A percentile compares a stretch with the other conserved stretches of the same genome.
phyloP scores from a whole-genome alignment of 2,797 vertebrate species.

The Pangasius macronema region DNA sequence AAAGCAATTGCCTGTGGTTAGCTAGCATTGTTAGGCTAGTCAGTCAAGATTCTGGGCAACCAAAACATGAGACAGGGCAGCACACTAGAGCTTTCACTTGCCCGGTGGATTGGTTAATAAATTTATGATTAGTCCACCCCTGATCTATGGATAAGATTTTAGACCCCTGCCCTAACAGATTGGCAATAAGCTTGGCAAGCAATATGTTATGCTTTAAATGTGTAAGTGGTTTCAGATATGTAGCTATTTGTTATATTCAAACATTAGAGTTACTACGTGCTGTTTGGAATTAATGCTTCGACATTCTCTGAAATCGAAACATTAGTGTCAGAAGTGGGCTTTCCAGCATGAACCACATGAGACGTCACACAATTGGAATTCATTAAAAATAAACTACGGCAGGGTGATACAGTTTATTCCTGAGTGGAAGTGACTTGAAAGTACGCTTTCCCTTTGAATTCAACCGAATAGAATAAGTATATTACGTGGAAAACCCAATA shows the following conservation, averaged over 20 bases:
- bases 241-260: background rate
- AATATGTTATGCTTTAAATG: background rate
- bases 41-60: background rate
- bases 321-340: conserved; percentile 26
- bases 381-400: conserved; percentile 41
- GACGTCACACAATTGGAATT: conserved; percentile 31
- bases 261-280: background rate
- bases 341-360: conserved; percentile 1
- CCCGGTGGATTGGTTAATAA: background rate
- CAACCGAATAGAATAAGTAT: conserved; percentile 27
- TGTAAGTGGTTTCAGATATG: background rate
- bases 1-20: background rate
- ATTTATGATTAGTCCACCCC: background rate
- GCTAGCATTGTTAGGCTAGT: background rate
- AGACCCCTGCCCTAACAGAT: background rate
- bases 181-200: background rate
- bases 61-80: background rate
- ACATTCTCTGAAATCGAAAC: conserved; percentile 8
- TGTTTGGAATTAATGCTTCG: background rate
- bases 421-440: conserved; percentile 45
- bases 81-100: conserved; percentile 1
- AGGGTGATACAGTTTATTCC: conserved; percentile 35
- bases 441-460: conserved; percentile 16
- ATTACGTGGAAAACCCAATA: conserved; percentile 44
- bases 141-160: background rate